phyloP scores from a whole-genome alignment of 2,113 vertebrate species.

The Ptilonorhynchus violaceus region DNA sequence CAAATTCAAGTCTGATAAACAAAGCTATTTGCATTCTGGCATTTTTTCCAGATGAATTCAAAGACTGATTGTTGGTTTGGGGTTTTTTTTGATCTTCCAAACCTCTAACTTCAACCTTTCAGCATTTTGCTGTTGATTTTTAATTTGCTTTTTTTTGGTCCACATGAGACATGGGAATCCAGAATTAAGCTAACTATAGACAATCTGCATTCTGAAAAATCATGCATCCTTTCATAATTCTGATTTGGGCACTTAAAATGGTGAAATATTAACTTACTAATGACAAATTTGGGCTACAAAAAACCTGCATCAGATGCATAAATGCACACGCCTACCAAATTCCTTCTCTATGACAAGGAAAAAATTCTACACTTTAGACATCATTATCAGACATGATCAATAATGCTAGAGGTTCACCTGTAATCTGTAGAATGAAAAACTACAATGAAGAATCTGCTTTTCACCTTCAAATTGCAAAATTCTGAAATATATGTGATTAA shows the following conservation, averaged over 20 bases:
- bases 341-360: background rate
- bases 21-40: background rate
- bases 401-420: background rate
- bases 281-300: background rate
- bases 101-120: background rate
- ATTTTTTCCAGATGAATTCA: background rate
- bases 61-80: background rate
- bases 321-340: background rate
- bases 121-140: background rate
- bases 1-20: background rate
- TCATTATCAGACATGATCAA: background rate
- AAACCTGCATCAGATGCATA: background rate
- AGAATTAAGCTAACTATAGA: background rate
- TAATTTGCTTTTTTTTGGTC: background rate
- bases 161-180: background rate
- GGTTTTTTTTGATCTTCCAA: background rate
- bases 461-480: background rate
- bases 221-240: background rate
- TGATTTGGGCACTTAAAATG: background rate
- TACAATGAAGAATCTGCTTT: background rate
- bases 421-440: background rate
- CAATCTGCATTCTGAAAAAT: background rate
- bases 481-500: background rate
- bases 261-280: background rate
- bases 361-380: background rate